Base-by-base conservation (phyloP, 1,140 invertebrate genomes). In the Telenomus remus region DNA sequence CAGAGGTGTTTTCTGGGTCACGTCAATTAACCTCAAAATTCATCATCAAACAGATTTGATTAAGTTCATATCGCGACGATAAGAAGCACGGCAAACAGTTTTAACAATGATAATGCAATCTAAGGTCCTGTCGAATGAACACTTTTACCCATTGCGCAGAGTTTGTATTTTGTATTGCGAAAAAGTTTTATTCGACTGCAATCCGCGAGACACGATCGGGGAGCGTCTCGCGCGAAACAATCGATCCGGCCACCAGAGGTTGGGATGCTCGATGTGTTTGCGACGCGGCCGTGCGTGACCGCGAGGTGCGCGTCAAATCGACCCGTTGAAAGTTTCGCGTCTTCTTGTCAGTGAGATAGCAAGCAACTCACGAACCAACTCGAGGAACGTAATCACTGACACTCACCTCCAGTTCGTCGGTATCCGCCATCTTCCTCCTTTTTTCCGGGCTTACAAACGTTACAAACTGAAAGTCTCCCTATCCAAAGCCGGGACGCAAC, bases 361-460 rank as follows among this genome's bases (percentile, higher is more conserved):
- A 60, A 60, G 55, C 61, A 53, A 60, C 55, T 54, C 54, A 50
- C 55, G 47, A 9, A 12, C 15, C 35, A 14, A 61, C n/a, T 27
- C 63, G 37, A 42, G 50, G n/a, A 27, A 27, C 60, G 42, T 47
- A n/a, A n/a, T n/a, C n/a, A n/a, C n/a, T 53, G 11, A 5, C 63
- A 87, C 86, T 86, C 79, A 86, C 87, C 87, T 88, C 86, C 56
- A 88, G 74, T 69, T 87, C 86, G 49, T 87, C 86, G 48, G 80
- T 74, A 69, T 87, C 87, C 81, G 85, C 84, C 87, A 87, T 87
- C 80, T 86, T 88, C 80, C 78, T 85, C 79, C 81, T 87, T 80
- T 82, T 83, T 82, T 61, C 57, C 50, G 82, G 78, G 37, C 37
- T 11, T 39, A n/a, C 37, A 9, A 10, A n/a, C 37, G 9, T 11